Evolutionary conservation across 2,113 vertebrate species (phyloP).

Genomic region (Phrynosoma platyrhinos): DNA sequence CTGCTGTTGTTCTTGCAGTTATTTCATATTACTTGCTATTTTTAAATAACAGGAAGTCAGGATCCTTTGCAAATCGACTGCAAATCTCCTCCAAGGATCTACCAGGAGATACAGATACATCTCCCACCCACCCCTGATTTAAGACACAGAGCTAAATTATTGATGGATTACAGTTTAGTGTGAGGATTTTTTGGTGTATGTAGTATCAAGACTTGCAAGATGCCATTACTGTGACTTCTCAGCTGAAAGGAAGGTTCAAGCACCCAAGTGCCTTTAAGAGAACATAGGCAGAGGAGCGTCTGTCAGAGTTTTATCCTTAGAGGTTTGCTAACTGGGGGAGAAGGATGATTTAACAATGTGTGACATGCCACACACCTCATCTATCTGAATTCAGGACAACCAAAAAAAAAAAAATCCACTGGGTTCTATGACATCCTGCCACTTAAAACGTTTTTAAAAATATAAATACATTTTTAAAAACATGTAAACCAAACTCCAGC

Average conservation of each 20-base stretch:
- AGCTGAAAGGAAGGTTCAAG: too few species aligned
- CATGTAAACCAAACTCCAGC: rapidly evolving
- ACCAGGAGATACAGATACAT: neutral
- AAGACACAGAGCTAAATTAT: neutral
- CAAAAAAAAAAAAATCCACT: rapidly evolving
- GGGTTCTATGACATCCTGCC: neutral
- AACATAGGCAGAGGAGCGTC: neutral
- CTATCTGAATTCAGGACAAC: rapidly evolving
- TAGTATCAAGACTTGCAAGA: too few species aligned
- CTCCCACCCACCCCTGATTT: neutral
- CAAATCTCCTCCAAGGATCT: neutral
- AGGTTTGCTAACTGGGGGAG: rapidly evolving
- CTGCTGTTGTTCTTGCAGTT: too few species aligned
- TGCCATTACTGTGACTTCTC: too few species aligned
- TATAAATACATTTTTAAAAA: neutral
- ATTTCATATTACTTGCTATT: neutral
- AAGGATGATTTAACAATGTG: rapidly evolving
- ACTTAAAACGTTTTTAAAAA: neutral
- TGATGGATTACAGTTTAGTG: too few species aligned
- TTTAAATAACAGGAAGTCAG: neutral
- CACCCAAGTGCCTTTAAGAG: neutral
- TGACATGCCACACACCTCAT: neutral
- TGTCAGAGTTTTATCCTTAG: neutral
- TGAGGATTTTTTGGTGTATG: too few species aligned
- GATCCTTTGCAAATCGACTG: neutral